Conservation (phyloP, 1,140 invertebrate species). For the Diorhabda elongata region DNA sequence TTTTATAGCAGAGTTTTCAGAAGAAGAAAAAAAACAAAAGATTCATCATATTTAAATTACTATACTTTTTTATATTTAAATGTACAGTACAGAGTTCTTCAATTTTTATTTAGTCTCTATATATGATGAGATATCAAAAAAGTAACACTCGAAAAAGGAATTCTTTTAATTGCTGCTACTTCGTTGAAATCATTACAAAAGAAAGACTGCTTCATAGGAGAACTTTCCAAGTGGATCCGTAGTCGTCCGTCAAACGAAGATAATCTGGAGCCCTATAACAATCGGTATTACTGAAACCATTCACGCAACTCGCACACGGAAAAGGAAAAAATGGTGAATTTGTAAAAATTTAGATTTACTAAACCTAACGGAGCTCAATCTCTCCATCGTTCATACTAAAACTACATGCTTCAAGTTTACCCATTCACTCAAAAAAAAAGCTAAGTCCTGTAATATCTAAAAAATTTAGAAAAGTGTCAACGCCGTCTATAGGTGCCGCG, state of each 20-base stretch:
- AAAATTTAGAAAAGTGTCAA: constrained; percentile 18
- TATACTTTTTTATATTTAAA: too few species aligned
- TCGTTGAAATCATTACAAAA: not conserved
- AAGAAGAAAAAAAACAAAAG: too few species aligned
- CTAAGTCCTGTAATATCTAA: constrained; percentile 18
- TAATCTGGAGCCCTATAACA: constrained; percentile 18
- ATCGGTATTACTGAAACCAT: constrained; percentile 18
- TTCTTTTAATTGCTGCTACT: not conserved
- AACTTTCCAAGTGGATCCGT: constrained; percentile 10
- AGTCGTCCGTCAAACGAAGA: not conserved
- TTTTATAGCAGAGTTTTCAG: too few species aligned
- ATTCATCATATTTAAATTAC: too few species aligned
- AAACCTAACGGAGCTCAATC: constrained; percentile 7
- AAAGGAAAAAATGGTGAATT: constrained; percentile 3
- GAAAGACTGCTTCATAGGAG: constrained; percentile 6
- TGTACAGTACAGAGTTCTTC: too few species aligned
- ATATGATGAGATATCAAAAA: not conserved
- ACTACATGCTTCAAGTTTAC: not conserved
- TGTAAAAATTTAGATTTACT: not conserved
- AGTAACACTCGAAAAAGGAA: not conserved
- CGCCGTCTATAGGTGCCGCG: constrained; percentile 23
- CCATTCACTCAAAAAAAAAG: constrained; percentile 9
- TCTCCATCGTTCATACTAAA: too few species aligned
- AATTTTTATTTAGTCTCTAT: too few species aligned
- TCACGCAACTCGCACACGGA: constrained; percentile 5